Base-by-base conservation (phyloP, 2,888 invertebrate genomes). In the Bursaphelenchus okinawaensis region DNA sequence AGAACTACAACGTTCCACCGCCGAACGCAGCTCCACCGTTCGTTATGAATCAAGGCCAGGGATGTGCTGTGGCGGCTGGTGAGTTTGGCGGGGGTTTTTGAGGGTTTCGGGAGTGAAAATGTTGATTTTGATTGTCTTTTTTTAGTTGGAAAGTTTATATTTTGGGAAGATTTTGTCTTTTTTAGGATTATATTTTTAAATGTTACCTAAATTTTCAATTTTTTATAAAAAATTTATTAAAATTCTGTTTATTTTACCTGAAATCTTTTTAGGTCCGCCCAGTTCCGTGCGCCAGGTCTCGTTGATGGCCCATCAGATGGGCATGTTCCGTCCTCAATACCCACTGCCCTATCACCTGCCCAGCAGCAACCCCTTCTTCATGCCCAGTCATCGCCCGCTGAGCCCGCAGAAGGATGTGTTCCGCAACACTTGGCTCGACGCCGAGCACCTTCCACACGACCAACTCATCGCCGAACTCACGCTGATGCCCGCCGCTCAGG, bases 341-440 rank as follows among this genome's bases (percentile, higher is more conserved):
- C 40, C 40, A 40, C 12, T 40, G 40, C 40, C 40, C 40, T 40
- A 40, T 40, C 40, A 40, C 3, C 16, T 40, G 16, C 40, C 40
- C 12, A 12, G 16, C 40, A n/a, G 40, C 40, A 40, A 40, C n/a
- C 40, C 12, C 16, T 40, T 40, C 40, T 40, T 40, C 40, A 12
- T n/a, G 40, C 40, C 40, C 2, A 40, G n/a, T n/a, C 12, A 12
- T 12, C 12, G 40, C 12, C 54, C 54, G 12, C 54, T 24, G 12
- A 54, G 26, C 20, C 26, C 29, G 50, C 73, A 73, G 26, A 70
- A 73, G 28, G 65, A 62, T 16, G 66, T 68, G 23, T 74, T 74
- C 63, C 70, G 69, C 9, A 72, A 72, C 52, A 74, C 74, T n/a
- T 74, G 74, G 74, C 65, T 74, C n/a, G 74, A 74, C 55, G n/a